Evolutionary conservation across 1,140 invertebrate species (phyloP), one percentile per base, ranked within the genome.

Genomic region (Cardiocondyla obscurior): DNA sequence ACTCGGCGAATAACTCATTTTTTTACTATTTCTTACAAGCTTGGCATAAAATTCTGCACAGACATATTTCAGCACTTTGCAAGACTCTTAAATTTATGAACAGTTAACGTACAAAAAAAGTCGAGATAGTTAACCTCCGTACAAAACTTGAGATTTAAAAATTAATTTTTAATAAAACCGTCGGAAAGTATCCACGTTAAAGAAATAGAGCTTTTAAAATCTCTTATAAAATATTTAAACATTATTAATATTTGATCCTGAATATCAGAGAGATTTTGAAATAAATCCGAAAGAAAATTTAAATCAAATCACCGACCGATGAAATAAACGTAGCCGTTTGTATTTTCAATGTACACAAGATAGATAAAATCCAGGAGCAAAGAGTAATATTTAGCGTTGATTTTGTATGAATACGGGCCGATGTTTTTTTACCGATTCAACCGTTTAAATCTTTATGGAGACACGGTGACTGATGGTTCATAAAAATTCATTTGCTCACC

Each of bases 401-500:
- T 79, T 79, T 67, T 53, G 60, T 44, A 33, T 30, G 74, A 79
- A 69, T 55, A 28, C 33, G 46, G 12, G 67, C 33, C 46, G 25
- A 53, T 39, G 46, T 51, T 79, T 53, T 39, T 30, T n/a, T 19
- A 42, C 3, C 19, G 42, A 64, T 51, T 65, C 60, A 10, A 22
- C 22, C 46, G 25, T 79, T 67, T 79, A 67, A 79, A 79, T 79
- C 74, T 79, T 79, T 65, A 42, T 76, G 62, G 28, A 14, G 14
- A 33, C 30, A 19, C 22, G 22, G 25, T 67, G 74, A 30, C 46
- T 62, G 62, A 67, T 33, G 33, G 62, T 53, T 79, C 62, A 79
- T 79, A 83, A 79, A 86, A 87, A 86, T 86, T 70, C 84, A 79
- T 83, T 86, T 79, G 53, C 51, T 22, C 81, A 8, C n/a, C 22